Evolutionary conservation across 1,140 invertebrate genomes (phyloP).

Genomic region (Hetaerina americana): DNA sequence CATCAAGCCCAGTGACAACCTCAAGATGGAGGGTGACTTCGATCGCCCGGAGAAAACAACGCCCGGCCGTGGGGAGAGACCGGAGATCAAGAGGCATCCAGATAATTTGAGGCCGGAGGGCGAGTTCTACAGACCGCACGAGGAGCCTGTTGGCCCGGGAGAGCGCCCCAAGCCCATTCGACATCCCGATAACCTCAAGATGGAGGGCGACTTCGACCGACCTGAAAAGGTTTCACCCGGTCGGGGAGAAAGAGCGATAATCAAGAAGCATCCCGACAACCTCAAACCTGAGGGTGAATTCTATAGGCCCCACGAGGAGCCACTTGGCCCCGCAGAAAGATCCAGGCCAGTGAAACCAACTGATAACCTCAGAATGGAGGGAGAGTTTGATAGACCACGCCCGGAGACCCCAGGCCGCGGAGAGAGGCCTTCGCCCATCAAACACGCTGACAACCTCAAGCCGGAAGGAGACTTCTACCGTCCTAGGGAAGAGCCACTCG

Average conservation of each 20-base stretch:
- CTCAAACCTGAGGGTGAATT: conserved; percentile 39
- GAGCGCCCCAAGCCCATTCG: conserved; percentile 14
- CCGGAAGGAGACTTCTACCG: conserved; percentile 47
- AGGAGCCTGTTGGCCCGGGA: conserved; percentile 13
- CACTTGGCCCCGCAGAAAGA: conserved; percentile 26
- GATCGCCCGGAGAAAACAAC: conserved; percentile 26
- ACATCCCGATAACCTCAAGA: conserved; percentile 19
- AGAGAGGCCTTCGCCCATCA: conserved; percentile 38
- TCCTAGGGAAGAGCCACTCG: conserved; percentile 11
- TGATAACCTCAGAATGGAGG: conserved; percentile 37
- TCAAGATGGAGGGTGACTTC: conserved; percentile 41
- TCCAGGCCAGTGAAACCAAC: conserved; percentile 27
- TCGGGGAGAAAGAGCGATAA: conserved; percentile 18
- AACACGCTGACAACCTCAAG: conserved; percentile 44
- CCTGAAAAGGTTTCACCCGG: conserved; percentile 11
- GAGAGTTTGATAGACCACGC: conserved; percentile 22
- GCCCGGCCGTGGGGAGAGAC: conserved; percentile 24
- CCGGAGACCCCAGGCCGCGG: conserved; percentile 20
- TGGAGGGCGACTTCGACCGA: conserved; percentile 40
- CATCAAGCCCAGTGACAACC: conserved; percentile 20
- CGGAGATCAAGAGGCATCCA: conserved; percentile 2
- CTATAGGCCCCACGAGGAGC: conserved; percentile 23
- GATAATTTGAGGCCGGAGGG: conserved; percentile 20
- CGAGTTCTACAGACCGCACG: conserved; percentile 14
- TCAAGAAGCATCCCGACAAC: conserved; percentile 34